Conservation (phyloP, 2,888 invertebrate genomes). For the Mythimna lalbum region DNA sequence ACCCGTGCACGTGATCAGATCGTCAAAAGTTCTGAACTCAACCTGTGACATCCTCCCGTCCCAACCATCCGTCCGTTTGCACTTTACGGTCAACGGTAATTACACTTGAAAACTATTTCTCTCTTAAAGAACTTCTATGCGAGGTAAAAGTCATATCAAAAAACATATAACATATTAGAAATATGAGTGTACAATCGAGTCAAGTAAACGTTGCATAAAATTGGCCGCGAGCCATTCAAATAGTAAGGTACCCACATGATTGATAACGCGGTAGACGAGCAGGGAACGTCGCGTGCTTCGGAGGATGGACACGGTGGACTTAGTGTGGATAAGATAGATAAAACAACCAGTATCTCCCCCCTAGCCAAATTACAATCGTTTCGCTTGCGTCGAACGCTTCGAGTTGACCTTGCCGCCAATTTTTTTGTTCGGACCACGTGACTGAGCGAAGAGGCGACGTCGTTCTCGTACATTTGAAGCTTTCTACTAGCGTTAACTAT, state of each 20-base stretch:
- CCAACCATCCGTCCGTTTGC: no score
- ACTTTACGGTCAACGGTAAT: neutral
- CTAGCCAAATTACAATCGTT: no score
- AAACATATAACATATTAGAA: conserved; percentile 33
- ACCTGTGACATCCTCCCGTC: no score
- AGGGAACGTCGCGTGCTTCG: conserved; percentile 75
- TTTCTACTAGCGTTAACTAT: no score
- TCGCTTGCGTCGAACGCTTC: no score
- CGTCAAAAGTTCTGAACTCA: no score
- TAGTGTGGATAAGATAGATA: conserved; percentile 68
- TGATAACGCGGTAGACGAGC: conserved; percentile 82
- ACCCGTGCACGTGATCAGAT: no score
- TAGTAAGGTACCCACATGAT: conserved; percentile 84
- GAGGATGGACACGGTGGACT: conserved; percentile 71
- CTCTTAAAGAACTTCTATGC: neutral
- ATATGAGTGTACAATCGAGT: conserved; percentile 49
- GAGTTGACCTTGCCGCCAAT: no score
- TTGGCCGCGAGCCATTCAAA: conserved; percentile 73
- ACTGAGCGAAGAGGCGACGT: no score
- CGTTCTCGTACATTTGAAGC: no score
- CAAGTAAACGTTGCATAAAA: conserved; percentile 80
- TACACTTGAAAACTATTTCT: no score
- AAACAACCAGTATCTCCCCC: neutral
- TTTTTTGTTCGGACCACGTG: no score
- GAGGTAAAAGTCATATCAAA: conserved; percentile 13